These are phyloP conservation scores for Ornithoptera priamus DNA, from an alignment of 2,888 invertebrate species.

Conservation along the genomic window DNA sequence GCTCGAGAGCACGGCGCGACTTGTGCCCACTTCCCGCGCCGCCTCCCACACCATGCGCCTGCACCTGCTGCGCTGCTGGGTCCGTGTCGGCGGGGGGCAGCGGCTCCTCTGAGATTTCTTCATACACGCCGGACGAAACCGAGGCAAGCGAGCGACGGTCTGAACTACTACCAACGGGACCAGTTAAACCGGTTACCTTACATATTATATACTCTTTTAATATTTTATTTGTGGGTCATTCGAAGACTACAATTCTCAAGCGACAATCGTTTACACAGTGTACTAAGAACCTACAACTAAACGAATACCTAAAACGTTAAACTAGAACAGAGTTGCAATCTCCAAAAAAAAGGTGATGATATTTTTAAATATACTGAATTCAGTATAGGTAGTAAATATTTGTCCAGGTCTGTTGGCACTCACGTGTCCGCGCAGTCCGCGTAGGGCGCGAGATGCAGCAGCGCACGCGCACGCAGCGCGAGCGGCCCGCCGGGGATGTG, in stretches of 20 bases:
- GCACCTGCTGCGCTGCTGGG: background rate
- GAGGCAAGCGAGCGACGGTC: conserved; percentile 79
- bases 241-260: too few relatives aligned
- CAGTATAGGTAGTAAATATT: too few relatives aligned
- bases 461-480: conserved; percentile 33
- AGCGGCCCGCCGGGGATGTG: conserved; percentile 49
- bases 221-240: too few relatives aligned
- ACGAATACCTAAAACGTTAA: too few relatives aligned
- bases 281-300: too few relatives aligned
- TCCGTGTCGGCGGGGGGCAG: conserved; percentile 1
- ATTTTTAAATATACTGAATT: too few relatives aligned
- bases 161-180: conserved; percentile 44
- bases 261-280: too few relatives aligned
- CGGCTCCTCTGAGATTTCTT: conserved; percentile 82
- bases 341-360: too few relatives aligned
- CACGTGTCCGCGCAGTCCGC: conserved; percentile 42
- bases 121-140: conserved; percentile 84
- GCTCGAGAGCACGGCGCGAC: conserved; percentile 23
- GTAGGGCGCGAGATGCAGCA: conserved; percentile 29
- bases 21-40: background rate
- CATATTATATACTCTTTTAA: too few relatives aligned
- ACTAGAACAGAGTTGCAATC: too few relatives aligned
- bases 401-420: background rate
- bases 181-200: too few relatives aligned
- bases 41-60: too few relatives aligned